phyloP scores from a whole-genome alignment of 2,888 invertebrate species.

The Priocnemis perturbator region DNA sequence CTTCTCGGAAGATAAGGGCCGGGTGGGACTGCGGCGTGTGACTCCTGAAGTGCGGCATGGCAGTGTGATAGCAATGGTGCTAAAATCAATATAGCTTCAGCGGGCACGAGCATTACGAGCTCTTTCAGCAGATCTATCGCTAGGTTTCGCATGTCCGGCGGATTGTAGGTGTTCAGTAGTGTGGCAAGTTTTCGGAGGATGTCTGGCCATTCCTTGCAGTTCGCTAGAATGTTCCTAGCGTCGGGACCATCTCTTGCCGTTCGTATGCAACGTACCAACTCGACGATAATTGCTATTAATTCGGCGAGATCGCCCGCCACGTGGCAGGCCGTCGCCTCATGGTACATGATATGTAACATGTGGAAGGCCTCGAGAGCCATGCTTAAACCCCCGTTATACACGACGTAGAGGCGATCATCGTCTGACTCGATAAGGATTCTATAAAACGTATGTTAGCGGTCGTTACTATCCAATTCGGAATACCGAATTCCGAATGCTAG shows the following conservation, averaged over 20 bases:
- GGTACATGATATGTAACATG: constrained; percentile 94
- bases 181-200: constrained; percentile 91
- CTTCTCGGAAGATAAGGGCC: constrained; percentile 88
- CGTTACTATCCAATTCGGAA: not conserved
- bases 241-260: constrained; percentile 82
- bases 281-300: constrained; percentile 86
- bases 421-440: constrained; percentile 92
- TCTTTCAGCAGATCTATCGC: constrained; percentile 88
- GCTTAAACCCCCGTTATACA: constrained; percentile 90
- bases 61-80: constrained; percentile 91
- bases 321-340: constrained; percentile 94
- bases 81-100: constrained; percentile 87
- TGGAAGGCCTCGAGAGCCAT: constrained; percentile 86
- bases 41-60: constrained; percentile 87
- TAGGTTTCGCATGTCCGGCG: constrained; percentile 87
- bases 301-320: constrained; percentile 90
- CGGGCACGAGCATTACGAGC: constrained; percentile 86
- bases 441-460: constrained; percentile 20
- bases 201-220: constrained; percentile 92
- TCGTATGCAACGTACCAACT: constrained; percentile 84
- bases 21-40: constrained; percentile 82
- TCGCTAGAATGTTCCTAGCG: constrained; percentile 80
- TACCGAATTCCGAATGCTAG: too few species aligned
- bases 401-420: constrained; percentile 91
- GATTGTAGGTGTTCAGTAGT: constrained; percentile 91